phyloP scores from a whole-genome alignment of 2,797 vertebrate species.

The Squalus acanthias region DNA sequence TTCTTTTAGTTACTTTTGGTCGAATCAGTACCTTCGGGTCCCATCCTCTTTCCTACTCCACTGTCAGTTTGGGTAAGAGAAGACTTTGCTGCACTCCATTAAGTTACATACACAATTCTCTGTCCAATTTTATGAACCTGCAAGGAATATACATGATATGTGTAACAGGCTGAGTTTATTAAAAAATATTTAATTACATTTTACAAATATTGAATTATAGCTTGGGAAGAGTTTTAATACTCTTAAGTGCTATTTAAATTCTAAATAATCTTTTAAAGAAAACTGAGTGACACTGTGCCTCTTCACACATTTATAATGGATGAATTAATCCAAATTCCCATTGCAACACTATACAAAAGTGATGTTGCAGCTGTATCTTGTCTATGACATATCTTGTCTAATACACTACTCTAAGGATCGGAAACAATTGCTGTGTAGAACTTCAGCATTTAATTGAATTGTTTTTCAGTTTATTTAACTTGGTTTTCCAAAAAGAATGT shows the following conservation, averaged over 20 bases:
- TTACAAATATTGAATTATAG: not conserved
- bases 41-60: slow-evolving; percentile 52
- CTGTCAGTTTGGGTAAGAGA: slow-evolving; percentile 49
- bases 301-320: not conserved
- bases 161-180: not conserved
- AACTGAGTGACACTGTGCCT: not conserved
- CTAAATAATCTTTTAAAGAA: not conserved
- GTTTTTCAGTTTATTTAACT: not conserved
- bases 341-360: not conserved
- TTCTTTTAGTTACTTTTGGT: slow-evolving; percentile 50
- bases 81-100: not conserved
- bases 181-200: not conserved
- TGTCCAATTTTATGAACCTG: not conserved
- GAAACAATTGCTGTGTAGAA: not conserved
- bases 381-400: not conserved
- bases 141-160: not conserved
- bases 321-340: not conserved
- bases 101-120: not conserved
- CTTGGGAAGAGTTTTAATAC: not conserved
- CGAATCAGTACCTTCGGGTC: slow-evolving; percentile 49
- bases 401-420: not conserved
- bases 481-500: not conserved
- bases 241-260: not conserved
- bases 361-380: not conserved
- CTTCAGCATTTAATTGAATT: not conserved